A percentile compares a stretch with the other conserved stretches of the same genome.
Conservation (phyloP, 2,888 invertebrate genomes). For the Pachymerium ferrugineum region DNA sequence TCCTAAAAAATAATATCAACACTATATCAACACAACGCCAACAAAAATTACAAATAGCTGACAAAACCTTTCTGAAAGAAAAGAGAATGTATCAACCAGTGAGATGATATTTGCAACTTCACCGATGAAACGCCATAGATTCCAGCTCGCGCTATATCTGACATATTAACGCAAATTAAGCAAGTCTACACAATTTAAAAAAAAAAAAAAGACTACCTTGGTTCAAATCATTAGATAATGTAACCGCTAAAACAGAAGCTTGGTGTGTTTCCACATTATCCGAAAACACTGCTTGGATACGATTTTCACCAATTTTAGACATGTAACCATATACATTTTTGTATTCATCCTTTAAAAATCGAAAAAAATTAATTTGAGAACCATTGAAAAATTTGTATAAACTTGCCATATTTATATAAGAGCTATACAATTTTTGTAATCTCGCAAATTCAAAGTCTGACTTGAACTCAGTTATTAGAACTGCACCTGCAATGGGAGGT, state of each 20-base stretch:
- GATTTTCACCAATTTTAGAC: conserved; percentile 1
- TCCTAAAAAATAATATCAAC: not conserved
- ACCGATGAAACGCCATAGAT: not conserved
- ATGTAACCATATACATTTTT: conserved; percentile 25
- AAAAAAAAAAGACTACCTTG: not conserved
- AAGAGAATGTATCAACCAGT: not conserved
- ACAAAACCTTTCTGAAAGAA: no score
- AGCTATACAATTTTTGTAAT: not conserved
- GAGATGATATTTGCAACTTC: not conserved
- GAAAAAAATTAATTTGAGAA: not conserved
- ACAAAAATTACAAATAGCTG: not conserved
- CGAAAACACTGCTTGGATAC: not conserved
- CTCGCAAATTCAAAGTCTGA: not conserved
- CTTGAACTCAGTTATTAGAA: not conserved
- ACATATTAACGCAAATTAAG: not conserved
- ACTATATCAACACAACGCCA: no score
- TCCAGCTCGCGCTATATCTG: not conserved
- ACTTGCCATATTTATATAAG: not conserved
- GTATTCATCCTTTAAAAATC: conserved; percentile 5
- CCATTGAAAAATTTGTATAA: not conserved
- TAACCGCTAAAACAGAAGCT: not conserved
- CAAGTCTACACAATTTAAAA: not conserved
- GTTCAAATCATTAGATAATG: not conserved
- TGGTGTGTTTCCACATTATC: not conserved
- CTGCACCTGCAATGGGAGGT: no score